Percentiles rank a stretch among this genome's conserved stretches.
phyloP scores from a whole-genome alignment of 1,140 invertebrate genomes.

The Calliphora vicina region DNA sequence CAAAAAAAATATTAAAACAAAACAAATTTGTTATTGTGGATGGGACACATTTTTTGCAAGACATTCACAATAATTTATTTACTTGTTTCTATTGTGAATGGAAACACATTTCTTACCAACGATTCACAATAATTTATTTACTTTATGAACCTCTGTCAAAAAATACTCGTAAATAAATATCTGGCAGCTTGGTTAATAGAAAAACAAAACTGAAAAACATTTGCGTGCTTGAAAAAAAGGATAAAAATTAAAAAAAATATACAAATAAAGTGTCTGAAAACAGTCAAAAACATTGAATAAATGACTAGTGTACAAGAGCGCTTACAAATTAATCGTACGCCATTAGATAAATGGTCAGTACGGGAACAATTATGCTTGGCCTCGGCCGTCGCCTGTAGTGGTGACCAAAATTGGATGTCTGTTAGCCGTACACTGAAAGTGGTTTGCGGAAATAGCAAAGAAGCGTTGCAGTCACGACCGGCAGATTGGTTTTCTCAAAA shows the following conservation, averaged over 20 bases:
- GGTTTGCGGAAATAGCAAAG: constrained; percentile 68
- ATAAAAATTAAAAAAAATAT: neutral
- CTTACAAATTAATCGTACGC: constrained; percentile 73
- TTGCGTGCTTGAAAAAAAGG: neutral
- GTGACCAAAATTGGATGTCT: constrained; percentile 94
- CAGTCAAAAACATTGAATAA: neutral
- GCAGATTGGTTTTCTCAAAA: constrained; percentile 90
- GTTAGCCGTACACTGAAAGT: constrained; percentile 81
- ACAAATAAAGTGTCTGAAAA: too few relatives aligned
- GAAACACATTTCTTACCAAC: too few relatives aligned
- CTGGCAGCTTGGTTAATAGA: too few relatives aligned
- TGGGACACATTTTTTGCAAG: too few relatives aligned
- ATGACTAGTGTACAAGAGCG: constrained; percentile 69
- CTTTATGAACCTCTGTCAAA: too few relatives aligned
- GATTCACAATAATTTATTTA: too few relatives aligned
- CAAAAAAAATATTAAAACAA: too few relatives aligned
- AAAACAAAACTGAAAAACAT: too few relatives aligned
- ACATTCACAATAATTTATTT: too few relatives aligned
- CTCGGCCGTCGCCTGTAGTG: constrained; percentile 85
- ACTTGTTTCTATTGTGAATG: too few relatives aligned
- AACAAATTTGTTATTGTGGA: too few relatives aligned
- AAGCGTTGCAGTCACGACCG: constrained; percentile 66
- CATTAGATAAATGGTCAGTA: constrained; percentile 83
- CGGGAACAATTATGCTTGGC: constrained; percentile 86
- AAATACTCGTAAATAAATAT: too few relatives aligned